Percentiles rank a stretch among this genome's conserved stretches.
phyloP scores from a whole-genome alignment of 2,888 invertebrate species.

The Lampropteryx suffumata region DNA sequence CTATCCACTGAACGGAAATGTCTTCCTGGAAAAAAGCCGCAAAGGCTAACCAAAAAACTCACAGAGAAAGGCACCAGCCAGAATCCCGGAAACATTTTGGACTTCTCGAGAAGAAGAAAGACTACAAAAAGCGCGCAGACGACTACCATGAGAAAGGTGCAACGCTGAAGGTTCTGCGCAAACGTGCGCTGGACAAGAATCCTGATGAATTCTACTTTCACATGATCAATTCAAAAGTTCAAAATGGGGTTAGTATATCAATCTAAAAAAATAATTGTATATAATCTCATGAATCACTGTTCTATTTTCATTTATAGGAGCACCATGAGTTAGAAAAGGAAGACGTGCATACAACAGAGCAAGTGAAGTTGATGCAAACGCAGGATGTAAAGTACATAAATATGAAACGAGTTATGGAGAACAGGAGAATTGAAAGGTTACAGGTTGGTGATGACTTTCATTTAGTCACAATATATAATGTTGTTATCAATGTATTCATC shows the following conservation, averaged over 20 bases:
- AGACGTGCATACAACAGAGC: constrained; percentile 91
- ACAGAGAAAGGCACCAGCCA: constrained; percentile 93
- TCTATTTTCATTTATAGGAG: constrained; percentile 51
- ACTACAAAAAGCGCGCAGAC: constrained; percentile 90
- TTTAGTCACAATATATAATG: too few relatives aligned
- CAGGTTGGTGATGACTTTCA: constrained; percentile 47
- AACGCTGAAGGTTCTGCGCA: constrained; percentile 90
- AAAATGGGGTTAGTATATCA: constrained; percentile 71
- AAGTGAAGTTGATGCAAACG: constrained; percentile 93
- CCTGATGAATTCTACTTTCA: constrained; percentile 99
- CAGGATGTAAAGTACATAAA: constrained; percentile 96
- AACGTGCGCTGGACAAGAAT: constrained; percentile 94
- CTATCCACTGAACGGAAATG: constrained; percentile 76
- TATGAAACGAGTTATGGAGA: constrained; percentile 92
- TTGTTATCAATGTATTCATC: too few relatives aligned
- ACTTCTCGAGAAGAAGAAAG: constrained; percentile 93
- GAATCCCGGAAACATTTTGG: constrained; percentile 90
- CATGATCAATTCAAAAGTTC: constrained; percentile 94
- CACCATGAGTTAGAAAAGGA: constrained; percentile 87
- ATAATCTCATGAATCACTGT: too few relatives aligned
- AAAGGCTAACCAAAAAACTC: constrained; percentile 92
- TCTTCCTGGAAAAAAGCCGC: constrained; percentile 95
- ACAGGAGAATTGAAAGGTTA: constrained; percentile 83
- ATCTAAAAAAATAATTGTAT: too few relatives aligned
- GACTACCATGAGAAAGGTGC: constrained; percentile 92